Conservation (phyloP, 2,113 vertebrate species). For the Climacteris rufus region DNA sequence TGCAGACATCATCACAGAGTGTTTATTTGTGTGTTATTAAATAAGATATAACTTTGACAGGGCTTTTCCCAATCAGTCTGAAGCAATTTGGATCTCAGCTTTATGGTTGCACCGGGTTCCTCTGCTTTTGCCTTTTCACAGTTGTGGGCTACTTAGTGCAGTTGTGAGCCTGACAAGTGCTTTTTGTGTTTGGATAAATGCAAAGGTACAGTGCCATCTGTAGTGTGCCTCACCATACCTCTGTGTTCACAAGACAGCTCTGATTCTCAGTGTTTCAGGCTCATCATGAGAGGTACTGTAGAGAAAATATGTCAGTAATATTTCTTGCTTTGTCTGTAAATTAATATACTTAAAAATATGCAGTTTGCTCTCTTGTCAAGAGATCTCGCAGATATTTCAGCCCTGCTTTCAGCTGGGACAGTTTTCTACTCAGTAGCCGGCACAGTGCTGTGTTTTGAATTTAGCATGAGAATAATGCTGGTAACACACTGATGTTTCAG, state of each 20-base stretch:
- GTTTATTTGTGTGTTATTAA: background rate
- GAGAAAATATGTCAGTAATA: background rate
- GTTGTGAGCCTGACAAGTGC: background rate
- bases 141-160: background rate
- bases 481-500: background rate
- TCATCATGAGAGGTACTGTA: background rate
- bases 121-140: background rate
- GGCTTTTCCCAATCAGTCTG: background rate
- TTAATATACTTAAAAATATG: background rate
- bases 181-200: background rate
- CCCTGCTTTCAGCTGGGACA: background rate
- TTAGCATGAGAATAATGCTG: background rate
- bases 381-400: background rate
- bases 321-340: background rate
- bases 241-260: background rate
- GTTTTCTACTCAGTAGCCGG: background rate
- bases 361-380: background rate
- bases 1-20: accelerated
- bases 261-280: accelerated
- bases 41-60: background rate
- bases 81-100: background rate
- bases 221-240: background rate
- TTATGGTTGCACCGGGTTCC: background rate
- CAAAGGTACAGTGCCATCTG: accelerated
- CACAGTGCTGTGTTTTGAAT: background rate